These are phyloP conservation scores for Aelia acuminata DNA, from an alignment of 2,888 invertebrate species.

Conservation along the genomic window DNA sequence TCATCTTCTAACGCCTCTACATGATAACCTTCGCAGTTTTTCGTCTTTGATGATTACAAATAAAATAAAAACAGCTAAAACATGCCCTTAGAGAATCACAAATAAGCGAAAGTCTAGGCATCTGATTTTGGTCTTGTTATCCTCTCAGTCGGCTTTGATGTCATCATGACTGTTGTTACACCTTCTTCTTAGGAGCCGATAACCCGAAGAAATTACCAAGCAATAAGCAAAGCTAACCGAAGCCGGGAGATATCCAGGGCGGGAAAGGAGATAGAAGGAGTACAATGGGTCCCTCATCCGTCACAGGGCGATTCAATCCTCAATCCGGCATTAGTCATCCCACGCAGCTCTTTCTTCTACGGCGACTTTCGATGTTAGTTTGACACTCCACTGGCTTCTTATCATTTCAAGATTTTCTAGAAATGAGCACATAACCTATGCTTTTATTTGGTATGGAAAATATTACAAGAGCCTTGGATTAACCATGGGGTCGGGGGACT, in stretches of 20 bases:
- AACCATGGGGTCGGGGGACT: no score
- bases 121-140: not conserved
- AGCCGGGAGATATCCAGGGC: not conserved
- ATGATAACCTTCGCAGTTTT: no score
- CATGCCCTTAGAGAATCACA: no score
- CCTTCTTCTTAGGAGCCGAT: not conserved
- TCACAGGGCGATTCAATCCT: constrained; percentile 9
- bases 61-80: no score
- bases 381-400: not conserved
- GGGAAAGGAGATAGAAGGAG: not conserved
- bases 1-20: no score
- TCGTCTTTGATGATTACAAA: no score
- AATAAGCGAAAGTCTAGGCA: no score
- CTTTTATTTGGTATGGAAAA: no score
- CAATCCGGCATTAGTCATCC: constrained; percentile 3
- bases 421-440: no score
- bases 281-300: not conserved
- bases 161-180: not conserved
- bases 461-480: no score
- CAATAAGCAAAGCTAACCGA: constrained; percentile 18
- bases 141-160: not conserved
- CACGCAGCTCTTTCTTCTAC: constrained; percentile 5
- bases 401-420: not conserved
- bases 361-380: constrained; percentile 1
- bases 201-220: not conserved